Conservation (phyloP, 2,113 vertebrate genomes). For the Microcebus ravelobensis region DNA sequence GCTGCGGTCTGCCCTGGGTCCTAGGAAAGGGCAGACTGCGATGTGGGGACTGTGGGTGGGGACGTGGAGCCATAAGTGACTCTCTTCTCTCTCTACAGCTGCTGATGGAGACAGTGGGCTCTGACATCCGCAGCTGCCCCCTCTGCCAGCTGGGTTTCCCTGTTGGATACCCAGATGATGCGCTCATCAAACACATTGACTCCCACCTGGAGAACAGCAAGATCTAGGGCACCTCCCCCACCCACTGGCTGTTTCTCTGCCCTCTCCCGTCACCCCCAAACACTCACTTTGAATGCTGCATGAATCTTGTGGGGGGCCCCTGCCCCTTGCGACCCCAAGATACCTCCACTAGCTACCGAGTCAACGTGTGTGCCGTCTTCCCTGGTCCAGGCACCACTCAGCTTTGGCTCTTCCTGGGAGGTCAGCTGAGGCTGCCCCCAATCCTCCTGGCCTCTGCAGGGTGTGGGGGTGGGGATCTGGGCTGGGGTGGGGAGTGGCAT, state of each 20-base stretch:
- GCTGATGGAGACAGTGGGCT: constrained; percentile 98
- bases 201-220: constrained; percentile 99
- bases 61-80: not conserved
- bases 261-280: constrained; percentile 9
- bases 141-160: constrained; percentile 98
- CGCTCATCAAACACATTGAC: constrained; percentile 99
- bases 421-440: not conserved
- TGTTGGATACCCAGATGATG: constrained; percentile 96
- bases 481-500: constrained; percentile 56
- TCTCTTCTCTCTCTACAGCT: constrained; percentile 85
- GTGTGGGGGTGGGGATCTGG: constrained; percentile 21
- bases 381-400: constrained; percentile 63
- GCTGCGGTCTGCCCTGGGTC: not conserved
- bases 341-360: constrained; percentile 84
- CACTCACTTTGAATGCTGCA: constrained; percentile 85
- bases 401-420: constrained; percentile 61
- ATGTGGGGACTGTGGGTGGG: not conserved
- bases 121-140: constrained; percentile 96
- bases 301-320: constrained; percentile 79
- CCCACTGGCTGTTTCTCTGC: constrained; percentile 24
- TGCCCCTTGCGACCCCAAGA: constrained; percentile 81
- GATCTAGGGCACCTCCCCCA: constrained; percentile 88
- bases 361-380: constrained; percentile 71
- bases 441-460: not conserved
- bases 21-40: not conserved